Evolutionary conservation across 2,113 vertebrate genomes (phyloP).

Genomic region (Agelaius phoeniceus): DNA sequence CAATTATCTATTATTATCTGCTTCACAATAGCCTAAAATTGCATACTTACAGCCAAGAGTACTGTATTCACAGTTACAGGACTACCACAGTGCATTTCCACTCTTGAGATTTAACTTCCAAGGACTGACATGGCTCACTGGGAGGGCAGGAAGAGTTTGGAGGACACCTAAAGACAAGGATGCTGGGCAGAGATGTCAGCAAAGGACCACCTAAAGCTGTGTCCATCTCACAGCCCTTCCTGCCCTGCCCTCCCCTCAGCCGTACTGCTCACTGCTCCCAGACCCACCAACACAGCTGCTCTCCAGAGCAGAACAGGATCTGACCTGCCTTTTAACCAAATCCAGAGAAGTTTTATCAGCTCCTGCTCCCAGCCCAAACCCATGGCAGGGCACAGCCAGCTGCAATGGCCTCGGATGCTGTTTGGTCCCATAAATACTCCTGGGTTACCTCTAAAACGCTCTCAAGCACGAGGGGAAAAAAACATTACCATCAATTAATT

Average conservation of each 20-base stretch:
- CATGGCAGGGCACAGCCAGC: neutral
- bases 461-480: neutral
- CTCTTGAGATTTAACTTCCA: neutral
- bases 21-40: neutral
- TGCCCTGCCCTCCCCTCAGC: neutral
- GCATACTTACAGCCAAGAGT: neutral
- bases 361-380: neutral
- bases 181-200: neutral
- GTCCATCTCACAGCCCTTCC: neutral
- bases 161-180: neutral
- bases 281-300: too few species aligned
- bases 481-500: neutral
- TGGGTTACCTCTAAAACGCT: neutral
- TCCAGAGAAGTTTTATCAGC: neutral
- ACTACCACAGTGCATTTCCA: neutral
- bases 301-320: neutral
- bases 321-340: neutral
- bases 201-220: neutral
- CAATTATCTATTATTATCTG: neutral
- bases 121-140: neutral
- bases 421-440: neutral
- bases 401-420: neutral
- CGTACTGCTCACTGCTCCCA: rapidly evolving
- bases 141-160: neutral
- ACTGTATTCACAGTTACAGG: neutral